These are phyloP conservation scores for Cardinalis cardinalis DNA, from an alignment of 2,113 vertebrate genomes.

Conservation along the genomic window DNA sequence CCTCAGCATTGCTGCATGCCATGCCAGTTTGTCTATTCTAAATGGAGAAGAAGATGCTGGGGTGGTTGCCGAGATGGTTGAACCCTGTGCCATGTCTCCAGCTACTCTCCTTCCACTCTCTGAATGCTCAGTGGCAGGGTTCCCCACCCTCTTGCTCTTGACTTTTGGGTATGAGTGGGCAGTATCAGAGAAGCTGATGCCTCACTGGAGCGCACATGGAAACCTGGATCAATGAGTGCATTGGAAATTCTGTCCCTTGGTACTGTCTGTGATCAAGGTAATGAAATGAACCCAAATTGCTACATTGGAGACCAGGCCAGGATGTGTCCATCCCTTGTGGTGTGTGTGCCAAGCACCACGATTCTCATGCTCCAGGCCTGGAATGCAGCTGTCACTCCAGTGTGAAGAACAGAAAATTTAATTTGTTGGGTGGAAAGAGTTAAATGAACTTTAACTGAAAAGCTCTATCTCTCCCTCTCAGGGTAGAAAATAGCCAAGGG, in stretches of 20 bases:
- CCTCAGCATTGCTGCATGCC: neutral
- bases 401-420: constrained; percentile 59
- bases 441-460: constrained; percentile 92
- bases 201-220: accelerated
- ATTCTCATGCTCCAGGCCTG: neutral
- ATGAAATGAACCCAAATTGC: neutral
- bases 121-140: neutral
- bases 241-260: neutral
- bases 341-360: neutral
- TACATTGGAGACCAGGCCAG: accelerated
- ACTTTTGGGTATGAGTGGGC: accelerated
- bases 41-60: neutral
- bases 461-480: constrained; percentile 79
- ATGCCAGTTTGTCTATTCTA: accelerated
- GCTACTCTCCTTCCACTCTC: neutral
- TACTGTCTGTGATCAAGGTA: neutral
- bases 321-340: accelerated
- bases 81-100: neutral
- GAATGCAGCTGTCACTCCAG: constrained; percentile 50
- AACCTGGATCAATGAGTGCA: neutral
- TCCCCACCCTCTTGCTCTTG: neutral
- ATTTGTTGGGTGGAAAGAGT: constrained; percentile 85
- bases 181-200: neutral
- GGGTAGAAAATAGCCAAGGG: constrained; percentile 99
- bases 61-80: neutral